phyloP scores from a whole-genome alignment of 2,797 vertebrate species.

The Poliocrania exsul region DNA sequence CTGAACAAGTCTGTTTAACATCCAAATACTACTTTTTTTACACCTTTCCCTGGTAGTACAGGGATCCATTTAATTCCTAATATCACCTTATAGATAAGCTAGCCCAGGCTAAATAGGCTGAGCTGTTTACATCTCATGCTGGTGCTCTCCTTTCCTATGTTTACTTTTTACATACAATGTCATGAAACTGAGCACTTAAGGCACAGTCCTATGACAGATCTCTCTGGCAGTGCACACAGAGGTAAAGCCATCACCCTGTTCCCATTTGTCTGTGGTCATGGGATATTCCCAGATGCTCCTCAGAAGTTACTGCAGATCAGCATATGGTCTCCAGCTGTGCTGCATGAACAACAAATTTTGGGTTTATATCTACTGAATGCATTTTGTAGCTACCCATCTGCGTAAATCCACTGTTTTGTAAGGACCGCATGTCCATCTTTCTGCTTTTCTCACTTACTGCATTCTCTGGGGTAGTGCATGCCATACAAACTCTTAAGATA shows the following conservation, averaged over 20 bases:
- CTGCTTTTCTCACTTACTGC: background rate
- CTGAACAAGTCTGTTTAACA: background rate
- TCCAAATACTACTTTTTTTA: background rate
- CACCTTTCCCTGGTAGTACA: background rate
- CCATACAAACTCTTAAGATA: background rate
- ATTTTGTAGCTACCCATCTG: background rate
- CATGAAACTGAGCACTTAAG: background rate
- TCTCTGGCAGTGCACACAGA: background rate
- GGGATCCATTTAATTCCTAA: background rate
- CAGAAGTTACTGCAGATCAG: background rate
- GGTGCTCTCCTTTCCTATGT: background rate
- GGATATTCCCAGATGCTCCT: background rate
- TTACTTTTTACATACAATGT: background rate
- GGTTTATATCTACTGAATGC: background rate
- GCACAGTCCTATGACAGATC: background rate
- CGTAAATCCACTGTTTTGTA: background rate
- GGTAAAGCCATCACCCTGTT: background rate
- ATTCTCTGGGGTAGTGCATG: background rate
- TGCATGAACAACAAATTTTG: background rate
- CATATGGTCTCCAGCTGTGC: background rate
- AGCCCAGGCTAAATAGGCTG: background rate
- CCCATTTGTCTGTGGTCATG: background rate
- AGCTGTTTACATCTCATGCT: background rate
- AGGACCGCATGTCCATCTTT: background rate
- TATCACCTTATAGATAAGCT: background rate